Evolutionary conservation across 2,888 invertebrate genomes (phyloP).

Genomic region (Trichopria drosophilae): DNA sequence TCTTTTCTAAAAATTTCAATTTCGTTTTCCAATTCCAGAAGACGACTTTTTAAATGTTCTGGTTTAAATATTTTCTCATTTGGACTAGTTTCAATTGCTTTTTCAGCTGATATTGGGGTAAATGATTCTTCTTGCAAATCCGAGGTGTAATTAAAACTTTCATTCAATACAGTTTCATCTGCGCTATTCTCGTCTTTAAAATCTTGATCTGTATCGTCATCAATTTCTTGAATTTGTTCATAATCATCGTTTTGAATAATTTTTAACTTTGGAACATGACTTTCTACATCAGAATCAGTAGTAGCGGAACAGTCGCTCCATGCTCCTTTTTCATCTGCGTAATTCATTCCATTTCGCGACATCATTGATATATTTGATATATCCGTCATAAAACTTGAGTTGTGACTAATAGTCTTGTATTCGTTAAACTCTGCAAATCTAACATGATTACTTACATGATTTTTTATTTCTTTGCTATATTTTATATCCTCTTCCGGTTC

Average conservation of each 20-base stretch:
- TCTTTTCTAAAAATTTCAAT: slow-evolving; percentile 63
- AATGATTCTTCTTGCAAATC: slow-evolving; percentile 48
- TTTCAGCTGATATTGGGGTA: slow-evolving; percentile 44
- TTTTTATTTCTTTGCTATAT: slow-evolving; percentile 23
- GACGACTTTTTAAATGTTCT: slow-evolving; percentile 65
- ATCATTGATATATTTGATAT: slow-evolving; percentile 47
- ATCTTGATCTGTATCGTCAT: slow-evolving; percentile 16
- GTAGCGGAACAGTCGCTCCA: slow-evolving; percentile 49
- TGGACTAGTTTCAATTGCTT: slow-evolving; percentile 59
- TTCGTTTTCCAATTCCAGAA: slow-evolving; percentile 69
- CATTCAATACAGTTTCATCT: slow-evolving; percentile 28
- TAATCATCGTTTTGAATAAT: slow-evolving; percentile 2
- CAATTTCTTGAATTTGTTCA: slow-evolving; percentile 14
- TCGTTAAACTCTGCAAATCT: slow-evolving; percentile 55
- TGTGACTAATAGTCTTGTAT: slow-evolving; percentile 51
- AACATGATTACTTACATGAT: slow-evolving; percentile 49
- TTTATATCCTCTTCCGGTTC: slow-evolving; percentile 20
- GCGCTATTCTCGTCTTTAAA: slow-evolving; percentile 29
- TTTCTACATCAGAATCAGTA: slow-evolving; percentile 46
- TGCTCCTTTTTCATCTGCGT: slow-evolving; percentile 39
- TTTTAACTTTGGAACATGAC: slow-evolving; percentile 12
- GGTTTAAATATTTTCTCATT: slow-evolving; percentile 62
- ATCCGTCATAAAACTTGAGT: no score
- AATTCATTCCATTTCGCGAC: slow-evolving; percentile 37
- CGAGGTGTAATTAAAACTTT: no score